phyloP scores from a whole-genome alignment of 2,113 vertebrate species.

The Atlantisia rogersi region DNA sequence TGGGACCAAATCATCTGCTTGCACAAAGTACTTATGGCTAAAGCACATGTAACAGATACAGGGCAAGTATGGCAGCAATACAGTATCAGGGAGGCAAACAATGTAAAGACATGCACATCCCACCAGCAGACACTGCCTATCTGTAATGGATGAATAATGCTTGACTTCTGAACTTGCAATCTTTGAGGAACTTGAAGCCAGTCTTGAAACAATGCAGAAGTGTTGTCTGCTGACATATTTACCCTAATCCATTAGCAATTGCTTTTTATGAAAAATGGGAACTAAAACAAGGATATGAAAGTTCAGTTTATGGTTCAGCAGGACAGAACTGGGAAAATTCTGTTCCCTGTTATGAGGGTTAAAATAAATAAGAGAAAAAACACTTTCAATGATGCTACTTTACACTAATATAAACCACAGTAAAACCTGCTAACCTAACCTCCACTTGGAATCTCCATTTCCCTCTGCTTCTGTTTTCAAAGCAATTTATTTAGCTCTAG shows the following conservation, averaged over 20 bases:
- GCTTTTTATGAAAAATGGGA: background rate
- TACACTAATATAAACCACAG: background rate
- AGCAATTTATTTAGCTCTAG: background rate
- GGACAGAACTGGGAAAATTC: background rate
- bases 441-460: background rate
- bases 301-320: background rate
- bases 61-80: background rate
- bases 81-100: background rate
- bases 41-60: background rate
- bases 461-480: background rate
- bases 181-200: background rate
- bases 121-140: background rate
- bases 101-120: background rate
- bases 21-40: background rate
- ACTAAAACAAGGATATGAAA: slow-evolving; percentile 19
- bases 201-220: background rate
- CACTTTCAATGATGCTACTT: background rate
- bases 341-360: background rate
- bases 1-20: background rate
- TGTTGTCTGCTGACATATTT: background rate
- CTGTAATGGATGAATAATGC: background rate
- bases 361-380: background rate
- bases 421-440: background rate
- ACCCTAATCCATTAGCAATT: background rate
- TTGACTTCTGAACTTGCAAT: background rate